These are phyloP conservation scores for Chondrosia reniformis DNA, from an alignment of 37 sponge, comb jelly and placozoan species.

Conservation along the genomic window DNA sequence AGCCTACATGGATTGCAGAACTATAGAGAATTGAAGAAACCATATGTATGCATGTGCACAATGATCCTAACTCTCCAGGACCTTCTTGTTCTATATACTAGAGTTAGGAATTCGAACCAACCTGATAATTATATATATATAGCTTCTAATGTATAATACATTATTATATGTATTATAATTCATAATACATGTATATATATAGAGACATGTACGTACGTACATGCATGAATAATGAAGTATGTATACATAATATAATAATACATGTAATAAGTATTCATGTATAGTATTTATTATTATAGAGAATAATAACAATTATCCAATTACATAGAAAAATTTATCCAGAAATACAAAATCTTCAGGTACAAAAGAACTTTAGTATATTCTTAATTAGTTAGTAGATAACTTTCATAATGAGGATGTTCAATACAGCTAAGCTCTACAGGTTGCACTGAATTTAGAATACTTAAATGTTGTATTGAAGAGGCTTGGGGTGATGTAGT, in stretches of 20 bases:
- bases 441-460: slow-evolving; percentile 23
- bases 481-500: slow-evolving; percentile 29
- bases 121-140: not conserved
- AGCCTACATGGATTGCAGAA: too few relatives aligned
- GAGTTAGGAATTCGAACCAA: too few relatives aligned
- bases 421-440: too few relatives aligned
- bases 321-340: not conserved
- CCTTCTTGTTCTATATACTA: too few relatives aligned
- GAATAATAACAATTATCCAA: not conserved
- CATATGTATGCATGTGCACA: too few relatives aligned
- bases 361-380: not conserved
- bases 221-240: too few relatives aligned
- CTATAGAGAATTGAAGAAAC: too few relatives aligned
- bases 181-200: not conserved
- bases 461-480: slow-evolving; percentile 30
- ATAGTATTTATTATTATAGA: not conserved
- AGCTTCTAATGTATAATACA: not conserved
- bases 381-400: too few relatives aligned
- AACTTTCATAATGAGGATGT: too few relatives aligned
- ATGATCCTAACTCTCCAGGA: too few relatives aligned
- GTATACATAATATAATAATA: not conserved
- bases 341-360: not conserved
- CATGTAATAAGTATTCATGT: not conserved
- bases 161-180: not conserved
- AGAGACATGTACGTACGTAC: too few relatives aligned